phyloP scores from a whole-genome alignment of 2,797 vertebrate genomes.

The Lutjanus campechanus region DNA sequence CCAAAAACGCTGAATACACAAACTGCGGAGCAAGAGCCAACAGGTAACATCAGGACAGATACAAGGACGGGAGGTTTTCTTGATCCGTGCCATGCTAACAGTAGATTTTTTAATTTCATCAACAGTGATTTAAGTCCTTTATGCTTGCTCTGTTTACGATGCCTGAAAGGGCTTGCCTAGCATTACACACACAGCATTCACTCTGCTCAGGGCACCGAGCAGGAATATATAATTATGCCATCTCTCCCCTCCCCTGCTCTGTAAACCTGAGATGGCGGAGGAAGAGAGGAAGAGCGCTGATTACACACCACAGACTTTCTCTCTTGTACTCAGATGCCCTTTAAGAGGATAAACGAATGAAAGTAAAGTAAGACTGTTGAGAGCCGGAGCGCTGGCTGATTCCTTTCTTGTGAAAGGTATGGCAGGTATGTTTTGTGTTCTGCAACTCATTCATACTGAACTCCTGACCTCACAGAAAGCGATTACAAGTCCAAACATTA shows the following conservation, averaged over 20 bases:
- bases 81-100: slow-evolving; percentile 58
- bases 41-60: slow-evolving; percentile 67
- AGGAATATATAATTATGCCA: slow-evolving; percentile 86
- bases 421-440: slow-evolving; percentile 73
- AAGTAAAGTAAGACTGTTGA: slow-evolving; percentile 63
- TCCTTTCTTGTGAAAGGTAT: slow-evolving; percentile 62
- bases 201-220: slow-evolving; percentile 68
- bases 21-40: slow-evolving; percentile 64
- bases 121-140: slow-evolving; percentile 83
- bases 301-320: slow-evolving; percentile 80
- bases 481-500: slow-evolving; percentile 18
- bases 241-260: slow-evolving; percentile 74
- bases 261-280: slow-evolving; percentile 82
- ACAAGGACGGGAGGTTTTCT: slow-evolving; percentile 12
- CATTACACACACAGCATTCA: slow-evolving; percentile 82
- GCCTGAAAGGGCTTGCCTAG: slow-evolving; percentile 82
- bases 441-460: slow-evolving; percentile 51
- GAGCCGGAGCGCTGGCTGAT: slow-evolving; percentile 30
- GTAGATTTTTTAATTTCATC: slow-evolving; percentile 80
- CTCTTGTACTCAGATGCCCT: slow-evolving; percentile 72
- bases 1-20: slow-evolving; percentile 68
- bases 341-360: slow-evolving; percentile 72
- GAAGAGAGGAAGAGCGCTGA: slow-evolving; percentile 80
- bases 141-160: slow-evolving; percentile 76
- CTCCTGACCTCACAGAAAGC: slow-evolving; percentile 36